These are phyloP conservation scores for Meteorus cinctellus DNA, from an alignment of 2,888 invertebrate species.

Conservation along the genomic window DNA sequence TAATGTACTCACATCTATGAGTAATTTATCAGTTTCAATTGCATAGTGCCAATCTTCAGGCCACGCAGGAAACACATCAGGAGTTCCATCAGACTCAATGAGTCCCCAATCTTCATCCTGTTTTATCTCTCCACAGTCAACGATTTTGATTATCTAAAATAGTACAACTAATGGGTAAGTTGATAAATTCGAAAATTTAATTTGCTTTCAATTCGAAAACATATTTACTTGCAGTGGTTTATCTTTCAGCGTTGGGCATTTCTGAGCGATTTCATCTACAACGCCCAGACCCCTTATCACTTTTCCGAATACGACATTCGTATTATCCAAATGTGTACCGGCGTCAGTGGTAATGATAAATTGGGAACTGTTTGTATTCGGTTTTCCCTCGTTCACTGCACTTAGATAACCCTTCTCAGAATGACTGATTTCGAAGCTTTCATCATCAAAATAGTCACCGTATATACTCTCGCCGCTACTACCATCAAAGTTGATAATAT, in stretches of 20 bases:
- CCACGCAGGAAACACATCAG: conserved; percentile 83
- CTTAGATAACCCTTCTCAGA: conserved; percentile 81
- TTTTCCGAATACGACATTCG: conserved; percentile 87
- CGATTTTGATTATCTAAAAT: conserved; percentile 61
- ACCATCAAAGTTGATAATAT: conserved; percentile 86
- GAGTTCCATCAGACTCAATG: conserved; percentile 81
- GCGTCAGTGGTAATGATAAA: conserved; percentile 90
- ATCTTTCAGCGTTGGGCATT: conserved; percentile 77
- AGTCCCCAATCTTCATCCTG: conserved; percentile 79
- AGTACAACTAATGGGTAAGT: conserved; percentile 17
- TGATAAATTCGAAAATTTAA: conserved; percentile 16
- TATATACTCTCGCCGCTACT: conserved; percentile 96
- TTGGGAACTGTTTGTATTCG: conserved; percentile 94
- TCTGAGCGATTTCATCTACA: conserved; percentile 80
- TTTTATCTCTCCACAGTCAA: conserved; percentile 83
- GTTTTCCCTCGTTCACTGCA: conserved; percentile 86
- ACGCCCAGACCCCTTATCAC: conserved; percentile 85
- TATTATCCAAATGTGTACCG: conserved; percentile 85
- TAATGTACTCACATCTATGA: conserved; percentile 47
- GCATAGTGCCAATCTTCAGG: conserved; percentile 82
- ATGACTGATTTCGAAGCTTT: conserved; percentile 84
- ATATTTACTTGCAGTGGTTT: conserved; percentile 77
- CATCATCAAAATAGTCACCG: conserved; percentile 91
- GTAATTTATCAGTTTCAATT: conserved; percentile 33
- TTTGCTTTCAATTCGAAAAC: conserved; percentile 7